Evolutionary conservation across 2,113 vertebrate species (phyloP).

Genomic region (Bagarius yarrelli): DNA sequence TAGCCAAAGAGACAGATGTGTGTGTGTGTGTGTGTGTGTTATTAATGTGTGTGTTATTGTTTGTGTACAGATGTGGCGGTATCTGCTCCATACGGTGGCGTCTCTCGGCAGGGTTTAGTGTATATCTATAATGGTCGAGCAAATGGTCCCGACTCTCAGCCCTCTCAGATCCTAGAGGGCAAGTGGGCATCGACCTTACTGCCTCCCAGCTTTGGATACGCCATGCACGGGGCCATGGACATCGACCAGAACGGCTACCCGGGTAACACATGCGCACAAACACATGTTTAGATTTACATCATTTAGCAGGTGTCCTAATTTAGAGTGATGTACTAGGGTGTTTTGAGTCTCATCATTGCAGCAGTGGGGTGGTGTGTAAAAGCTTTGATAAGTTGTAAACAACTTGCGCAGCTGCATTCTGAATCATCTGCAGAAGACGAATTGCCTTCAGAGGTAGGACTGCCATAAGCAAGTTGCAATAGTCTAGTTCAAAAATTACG

Average conservation of each 20-base stretch:
- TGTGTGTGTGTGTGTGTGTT: too few relatives aligned
- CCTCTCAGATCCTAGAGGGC: slow-evolving; percentile 87
- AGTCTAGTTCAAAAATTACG: too few relatives aligned
- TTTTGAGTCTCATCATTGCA: too few relatives aligned
- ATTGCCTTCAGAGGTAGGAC: too few relatives aligned
- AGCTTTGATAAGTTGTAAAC: too few relatives aligned
- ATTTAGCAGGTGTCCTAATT: background rate
- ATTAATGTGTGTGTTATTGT: background rate
- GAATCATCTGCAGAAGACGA: too few relatives aligned
- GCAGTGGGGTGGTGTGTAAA: too few relatives aligned
- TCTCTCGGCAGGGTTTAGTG: slow-evolving; percentile 79
- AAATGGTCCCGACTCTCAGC: slow-evolving; percentile 69
- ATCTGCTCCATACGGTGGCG: slow-evolving; percentile 89
- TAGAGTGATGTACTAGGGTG: too few relatives aligned
- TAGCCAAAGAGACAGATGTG: too few relatives aligned
- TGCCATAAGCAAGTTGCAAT: too few relatives aligned
- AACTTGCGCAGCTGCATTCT: too few relatives aligned
- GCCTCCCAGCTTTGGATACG: slow-evolving; percentile 95
- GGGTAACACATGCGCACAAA: slow-evolving; percentile 65
- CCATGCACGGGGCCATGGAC: slow-evolving; percentile 89
- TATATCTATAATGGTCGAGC: slow-evolving; percentile 92
- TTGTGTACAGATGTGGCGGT: slow-evolving; percentile 82
- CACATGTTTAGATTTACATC: background rate
- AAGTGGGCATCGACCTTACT: slow-evolving; percentile 85
- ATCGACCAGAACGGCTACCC: slow-evolving; percentile 95